Evolutionary conservation across 64 coral and sea anemone species (phyloP), one percentile per base, ranked within the genome.

Genomic region (Cladopsammia gracilis): DNA sequence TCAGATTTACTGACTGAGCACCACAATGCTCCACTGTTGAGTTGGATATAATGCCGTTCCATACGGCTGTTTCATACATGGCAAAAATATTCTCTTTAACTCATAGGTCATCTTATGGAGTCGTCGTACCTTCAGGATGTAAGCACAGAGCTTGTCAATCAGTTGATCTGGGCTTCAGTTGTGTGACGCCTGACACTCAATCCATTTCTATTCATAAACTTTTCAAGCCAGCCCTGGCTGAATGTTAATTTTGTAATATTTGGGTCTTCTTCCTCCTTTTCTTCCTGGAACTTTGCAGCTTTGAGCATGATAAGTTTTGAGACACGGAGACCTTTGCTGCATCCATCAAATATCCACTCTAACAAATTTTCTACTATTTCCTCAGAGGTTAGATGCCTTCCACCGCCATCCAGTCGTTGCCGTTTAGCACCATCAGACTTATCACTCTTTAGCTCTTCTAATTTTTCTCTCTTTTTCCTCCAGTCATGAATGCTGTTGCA

Each of bases 41-140:
- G 77, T 92, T 83, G 16, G 77, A 92, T 82, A 92, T 74, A 78
- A 92, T 92, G 78, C 84, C 89, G 3, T 92, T 92, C 89, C 67
- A 92, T 4, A 76, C 19, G 25, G 86, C 71, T 9, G 87, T 89
- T 7, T 89, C 61, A 89, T 89, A 59, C 73, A 89, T 83, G 48
- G 78, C 78, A 53, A 90, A 26, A 49, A 90, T 90, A 90, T 62
- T n/a, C n/a, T 92, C 0, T 86, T 92, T 15, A 92, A 50, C 44
- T 75, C 53, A 92, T 92, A 92, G 47, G 76, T 64, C 81, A 92
- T 92, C 73, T 62, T 86, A 62, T 70, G 87, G 3, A 89, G 10
- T 78, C 56, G 54, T 69, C 87, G 77, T n/a, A 47, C 54, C 22
- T 91, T 91, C 70, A 91, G 46, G 20, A 91, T 84, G 71, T 84